These are phyloP conservation scores for Rhagonycha lutea DNA, from an alignment of 2,888 invertebrate species.

Conservation along the genomic window DNA sequence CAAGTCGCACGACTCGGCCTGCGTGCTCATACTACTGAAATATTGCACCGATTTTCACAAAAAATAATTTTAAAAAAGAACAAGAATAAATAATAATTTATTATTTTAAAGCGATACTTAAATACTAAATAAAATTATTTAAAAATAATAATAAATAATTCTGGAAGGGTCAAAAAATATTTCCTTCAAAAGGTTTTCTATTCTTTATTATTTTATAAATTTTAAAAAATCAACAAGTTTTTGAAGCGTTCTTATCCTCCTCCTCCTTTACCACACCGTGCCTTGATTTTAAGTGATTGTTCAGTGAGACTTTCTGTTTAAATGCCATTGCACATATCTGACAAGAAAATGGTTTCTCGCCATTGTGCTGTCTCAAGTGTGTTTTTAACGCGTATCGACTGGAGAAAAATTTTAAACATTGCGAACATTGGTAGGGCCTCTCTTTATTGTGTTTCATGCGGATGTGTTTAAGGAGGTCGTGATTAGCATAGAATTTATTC, in stretches of 20 bases:
- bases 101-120: no score
- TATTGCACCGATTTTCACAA: no score
- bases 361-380: slow-evolving; percentile 25
- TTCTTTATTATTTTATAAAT: no score
- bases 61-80: no score
- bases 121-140: no score
- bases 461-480: slow-evolving; percentile 23
- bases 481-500: slow-evolving; percentile 15
- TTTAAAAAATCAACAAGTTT: neutral
- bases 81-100: no score
- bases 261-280: neutral
- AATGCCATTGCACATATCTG: slow-evolving; percentile 16
- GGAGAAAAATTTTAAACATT: slow-evolving; percentile 22
- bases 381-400: slow-evolving; percentile 23
- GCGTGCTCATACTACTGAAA: no score
- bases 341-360: slow-evolving; percentile 23
- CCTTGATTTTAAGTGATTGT: slow-evolving; percentile 22
- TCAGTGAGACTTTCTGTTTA: slow-evolving; percentile 25
- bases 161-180: no score
- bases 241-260: neutral
- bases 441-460: slow-evolving; percentile 20
- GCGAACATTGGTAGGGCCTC: slow-evolving; percentile 17
- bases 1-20: no score
- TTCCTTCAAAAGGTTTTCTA: no score
- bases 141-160: no score